These are phyloP conservation scores for Cyanoramphus novaezelandiae DNA, from an alignment of 2,113 vertebrate genomes.

Conservation along the genomic window DNA sequence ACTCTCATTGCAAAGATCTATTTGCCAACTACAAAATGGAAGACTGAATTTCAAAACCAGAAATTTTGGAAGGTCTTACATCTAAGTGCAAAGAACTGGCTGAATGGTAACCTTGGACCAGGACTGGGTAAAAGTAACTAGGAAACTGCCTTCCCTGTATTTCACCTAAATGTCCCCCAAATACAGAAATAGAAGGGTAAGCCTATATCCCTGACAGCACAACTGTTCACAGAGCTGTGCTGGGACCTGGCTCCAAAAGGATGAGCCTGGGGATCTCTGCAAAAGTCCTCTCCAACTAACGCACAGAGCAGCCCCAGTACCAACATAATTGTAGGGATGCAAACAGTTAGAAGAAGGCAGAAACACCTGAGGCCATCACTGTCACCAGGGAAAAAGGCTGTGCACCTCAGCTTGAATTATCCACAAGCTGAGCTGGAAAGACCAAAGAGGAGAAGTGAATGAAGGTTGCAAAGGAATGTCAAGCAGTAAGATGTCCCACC, in stretches of 20 bases:
- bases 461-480: not conserved
- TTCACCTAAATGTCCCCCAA: not conserved
- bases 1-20: not conserved
- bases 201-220: fast-evolving
- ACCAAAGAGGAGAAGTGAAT: not conserved
- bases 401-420: not conserved
- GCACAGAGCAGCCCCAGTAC: not conserved
- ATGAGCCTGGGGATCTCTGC: not conserved
- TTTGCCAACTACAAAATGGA: not conserved
- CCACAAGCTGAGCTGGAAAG: not conserved
- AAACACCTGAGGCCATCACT: not conserved
- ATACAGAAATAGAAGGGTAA: not conserved
- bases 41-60: not conserved
- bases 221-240: not conserved
- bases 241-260: not conserved
- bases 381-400: not conserved
- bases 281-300: not conserved
- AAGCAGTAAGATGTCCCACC: not conserved
- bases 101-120: not conserved
- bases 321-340: not conserved
- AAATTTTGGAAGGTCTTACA: not conserved
- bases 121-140: not conserved
- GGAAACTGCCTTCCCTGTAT: not conserved
- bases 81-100: not conserved
- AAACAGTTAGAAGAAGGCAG: not conserved